phyloP scores from a whole-genome alignment of 2,888 invertebrate species.

The Monoplex corrugatus region DNA sequence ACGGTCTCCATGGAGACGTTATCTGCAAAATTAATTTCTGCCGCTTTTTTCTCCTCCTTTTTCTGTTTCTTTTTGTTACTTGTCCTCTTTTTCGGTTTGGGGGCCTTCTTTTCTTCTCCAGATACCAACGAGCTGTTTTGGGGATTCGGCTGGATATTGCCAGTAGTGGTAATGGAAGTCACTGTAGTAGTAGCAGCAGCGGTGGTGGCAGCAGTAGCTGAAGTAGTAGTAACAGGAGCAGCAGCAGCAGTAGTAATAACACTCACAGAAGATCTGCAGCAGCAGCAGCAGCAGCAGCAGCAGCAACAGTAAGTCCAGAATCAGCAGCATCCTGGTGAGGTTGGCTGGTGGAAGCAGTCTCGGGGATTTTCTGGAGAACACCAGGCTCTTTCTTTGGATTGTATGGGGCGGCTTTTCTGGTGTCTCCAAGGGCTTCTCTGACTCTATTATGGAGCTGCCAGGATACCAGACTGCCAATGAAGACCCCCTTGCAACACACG shows the following conservation, averaged over 20 bases:
- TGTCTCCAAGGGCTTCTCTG: neutral
- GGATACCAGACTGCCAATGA: conserved; percentile 38
- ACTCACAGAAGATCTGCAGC: no score
- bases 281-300: no score
- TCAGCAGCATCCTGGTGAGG: no score
- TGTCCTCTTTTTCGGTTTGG: neutral
- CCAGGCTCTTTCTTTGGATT: neutral
- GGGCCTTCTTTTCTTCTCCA: no score
- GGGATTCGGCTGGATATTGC: neutral
- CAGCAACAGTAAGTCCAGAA: no score
- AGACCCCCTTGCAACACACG: neutral
- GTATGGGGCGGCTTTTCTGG: neutral
- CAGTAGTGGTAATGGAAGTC: neutral
- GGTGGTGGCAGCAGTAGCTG: neutral
- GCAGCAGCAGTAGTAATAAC: no score
- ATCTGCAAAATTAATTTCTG: neutral
- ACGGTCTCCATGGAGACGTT: conserved; percentile 14
- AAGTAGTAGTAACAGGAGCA: no score
- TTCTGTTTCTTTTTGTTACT: neutral
- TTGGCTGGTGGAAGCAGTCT: no score
- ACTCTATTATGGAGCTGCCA: neutral
- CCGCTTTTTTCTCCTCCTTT: neutral
- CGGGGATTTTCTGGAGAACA: no score
- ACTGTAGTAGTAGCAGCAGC: neutral
- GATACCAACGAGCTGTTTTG: no score